Evolutionary conservation across 2,797 vertebrate genomes (phyloP), one percentile per base, ranked within the genome.

Genomic region (Cyprinella venusta): DNA sequence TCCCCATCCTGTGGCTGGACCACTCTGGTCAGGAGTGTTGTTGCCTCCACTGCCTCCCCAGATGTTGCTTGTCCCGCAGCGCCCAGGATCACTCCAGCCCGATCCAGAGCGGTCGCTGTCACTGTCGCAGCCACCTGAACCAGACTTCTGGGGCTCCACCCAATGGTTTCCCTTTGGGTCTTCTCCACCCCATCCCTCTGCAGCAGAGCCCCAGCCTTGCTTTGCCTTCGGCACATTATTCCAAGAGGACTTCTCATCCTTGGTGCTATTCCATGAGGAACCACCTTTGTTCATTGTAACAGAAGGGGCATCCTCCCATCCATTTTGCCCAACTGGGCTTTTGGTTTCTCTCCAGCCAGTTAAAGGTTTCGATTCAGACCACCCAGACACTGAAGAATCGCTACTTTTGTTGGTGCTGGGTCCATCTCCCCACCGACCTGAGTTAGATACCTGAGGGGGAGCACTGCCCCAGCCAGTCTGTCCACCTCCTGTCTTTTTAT

Each of bases 231-330:
- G 95, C 10, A 93, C 80, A 81, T 97, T 97, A 86, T 91, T 97
- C 98, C 98, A 98, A 2, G 94, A 93, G 5, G 96, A 94, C 89
- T 96, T 95, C 69, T 98, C 97, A 15, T 98, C 97, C 92, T 98
- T 97, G 93, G 93, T 92, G 84, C 90, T 92, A 89, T 93, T 96
- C 97, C 97, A 97, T 0, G 95, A 90, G 54, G 93, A 95, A 92
- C 92, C 95, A 86, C 93, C 92, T 90, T 93, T 95, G 93, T 95
- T 94, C 87, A 93, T 91, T 93, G 94, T 92, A 90, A 93, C 59
- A 19, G 84, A 96, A 91, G 95, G 93, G 87, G 95, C 95, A 84
- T 97, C 96, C 65, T 96, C 95, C 97, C 97, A 97, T 82, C 95
- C 89, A 86, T 95, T 95, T 88, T 97, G 95, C 86, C 93, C 91